These are phyloP conservation scores for Galleria mellonella DNA, from an alignment of 1,140 invertebrate genomes.

Conservation along the genomic window DNA sequence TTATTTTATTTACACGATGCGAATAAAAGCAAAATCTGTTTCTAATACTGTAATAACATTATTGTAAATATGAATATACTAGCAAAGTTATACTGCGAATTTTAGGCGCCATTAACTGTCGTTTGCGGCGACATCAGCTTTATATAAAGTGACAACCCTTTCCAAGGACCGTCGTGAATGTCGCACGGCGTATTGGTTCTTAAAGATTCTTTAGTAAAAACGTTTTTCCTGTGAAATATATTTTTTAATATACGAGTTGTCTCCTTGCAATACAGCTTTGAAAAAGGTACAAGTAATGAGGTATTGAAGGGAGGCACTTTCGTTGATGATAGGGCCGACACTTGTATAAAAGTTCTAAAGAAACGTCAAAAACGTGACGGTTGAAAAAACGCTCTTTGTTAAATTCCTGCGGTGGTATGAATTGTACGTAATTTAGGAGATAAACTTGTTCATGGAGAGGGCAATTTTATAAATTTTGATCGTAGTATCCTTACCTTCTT, in stretches of 20 bases:
- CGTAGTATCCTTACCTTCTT: too few relatives aligned
- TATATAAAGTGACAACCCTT: slow-evolving; percentile 52
- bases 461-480: too few relatives aligned
- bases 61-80: slow-evolving; percentile 26
- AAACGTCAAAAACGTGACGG: slow-evolving; percentile 1
- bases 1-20: too few relatives aligned
- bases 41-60: slow-evolving; percentile 10
- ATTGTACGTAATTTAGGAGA: not conserved
- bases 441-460: too few relatives aligned
- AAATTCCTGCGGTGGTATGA: not conserved
- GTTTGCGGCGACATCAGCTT: slow-evolving; percentile 44
- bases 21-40: too few relatives aligned
- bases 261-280: slow-evolving; percentile 26
- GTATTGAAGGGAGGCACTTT: slow-evolving; percentile 20
- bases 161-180: slow-evolving; percentile 14
- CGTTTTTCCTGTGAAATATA: slow-evolving; percentile 11
- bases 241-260: slow-evolving; percentile 24
- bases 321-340: slow-evolving; percentile 16
- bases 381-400: too few relatives aligned
- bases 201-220: slow-evolving; percentile 12
- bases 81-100: slow-evolving; percentile 35
- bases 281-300: slow-evolving; percentile 29
- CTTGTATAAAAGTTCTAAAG: slow-evolving; percentile 7
- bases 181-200: slow-evolving; percentile 14
- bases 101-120: slow-evolving; percentile 56